Evolutionary conservation across 1,140 invertebrate genomes (phyloP), one percentile per base, ranked within the genome.

Genomic region (Pogonomyrmex barbatus): DNA sequence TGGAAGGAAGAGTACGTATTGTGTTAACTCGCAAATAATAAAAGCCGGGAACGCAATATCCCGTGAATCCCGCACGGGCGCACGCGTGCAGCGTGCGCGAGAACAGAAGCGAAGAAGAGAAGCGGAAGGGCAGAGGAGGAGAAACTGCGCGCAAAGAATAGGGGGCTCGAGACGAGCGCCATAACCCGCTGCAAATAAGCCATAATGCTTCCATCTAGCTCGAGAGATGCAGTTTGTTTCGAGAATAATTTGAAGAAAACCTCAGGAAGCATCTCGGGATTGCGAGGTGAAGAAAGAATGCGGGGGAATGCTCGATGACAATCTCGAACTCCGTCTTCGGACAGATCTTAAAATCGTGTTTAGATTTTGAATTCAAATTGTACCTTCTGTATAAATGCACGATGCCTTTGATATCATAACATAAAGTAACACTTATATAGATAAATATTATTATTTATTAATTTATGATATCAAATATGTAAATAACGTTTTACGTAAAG

Each of bases 1-100:
- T 45, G 39, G 39, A 47, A 30, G 36, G 50, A 36, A 68, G 76
- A 67, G 84, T 60, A 60, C 50, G 84, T 39, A 85, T 85, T 85
- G 84, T 85, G 76, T 30, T 85, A 85, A 85, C 77, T 85, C 76
- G 77, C 76, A 85, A 85, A 85, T 85, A 85, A 85, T 85, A 76
- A 85, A 85, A 81, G 84, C 84, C 76, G 62, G 52, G 84, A 85
- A 76, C 77, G 76, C 68, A 83, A 83, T 71, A 75, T 71, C 68
- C 68, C 79, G 79, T 75, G 68, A 83, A 83, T 83, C 79, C 50
- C 52, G 50, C 60, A 39, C 73, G 73, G 39, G 24, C 39, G 73
- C 30, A 50, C 76, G 58, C 77, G 77, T 82, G 65, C 24, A 56
- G 39, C 78, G 42, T 30, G 67, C 79, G 52, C 67, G 52, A 82